Evolutionary conservation across 2,888 invertebrate genomes (phyloP).

Genomic region (Rotaria sp.): DNA sequence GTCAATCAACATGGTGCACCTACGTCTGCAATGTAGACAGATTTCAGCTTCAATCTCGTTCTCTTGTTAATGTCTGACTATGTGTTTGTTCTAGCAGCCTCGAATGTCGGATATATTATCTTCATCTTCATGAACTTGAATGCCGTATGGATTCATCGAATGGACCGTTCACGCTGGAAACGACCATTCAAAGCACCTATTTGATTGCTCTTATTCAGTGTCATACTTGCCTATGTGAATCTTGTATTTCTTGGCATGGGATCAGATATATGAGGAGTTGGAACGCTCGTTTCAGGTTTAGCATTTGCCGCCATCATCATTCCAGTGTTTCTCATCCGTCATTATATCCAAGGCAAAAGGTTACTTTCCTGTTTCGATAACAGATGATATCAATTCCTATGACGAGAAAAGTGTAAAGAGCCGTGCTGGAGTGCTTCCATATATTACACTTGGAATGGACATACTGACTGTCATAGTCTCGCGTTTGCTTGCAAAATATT

Average conservation of each 20-base stretch:
- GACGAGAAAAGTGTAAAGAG: neutral
- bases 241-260: neutral
- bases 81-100: neutral
- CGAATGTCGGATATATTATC: neutral
- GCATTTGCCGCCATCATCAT: neutral
- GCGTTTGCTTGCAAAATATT: neutral
- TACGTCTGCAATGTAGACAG: neutral
- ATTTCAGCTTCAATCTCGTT: neutral
- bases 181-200: neutral
- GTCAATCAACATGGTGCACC: neutral
- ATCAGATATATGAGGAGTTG: neutral
- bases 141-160: constrained; percentile 1
- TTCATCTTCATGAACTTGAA: neutral
- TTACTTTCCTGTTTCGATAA: neutral
- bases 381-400: neutral
- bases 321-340: neutral
- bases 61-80: neutral
- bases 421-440: neutral
- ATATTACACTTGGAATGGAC: neutral
- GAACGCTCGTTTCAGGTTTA: neutral
- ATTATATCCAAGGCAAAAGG: constrained; percentile 15
- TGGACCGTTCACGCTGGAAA: neutral
- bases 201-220: neutral
- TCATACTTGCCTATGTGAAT: neutral
- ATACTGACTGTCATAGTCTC: neutral